These are phyloP conservation scores for Pachycephus smyrnensis DNA, from an alignment of 2,888 invertebrate genomes.

Conservation along the genomic window DNA sequence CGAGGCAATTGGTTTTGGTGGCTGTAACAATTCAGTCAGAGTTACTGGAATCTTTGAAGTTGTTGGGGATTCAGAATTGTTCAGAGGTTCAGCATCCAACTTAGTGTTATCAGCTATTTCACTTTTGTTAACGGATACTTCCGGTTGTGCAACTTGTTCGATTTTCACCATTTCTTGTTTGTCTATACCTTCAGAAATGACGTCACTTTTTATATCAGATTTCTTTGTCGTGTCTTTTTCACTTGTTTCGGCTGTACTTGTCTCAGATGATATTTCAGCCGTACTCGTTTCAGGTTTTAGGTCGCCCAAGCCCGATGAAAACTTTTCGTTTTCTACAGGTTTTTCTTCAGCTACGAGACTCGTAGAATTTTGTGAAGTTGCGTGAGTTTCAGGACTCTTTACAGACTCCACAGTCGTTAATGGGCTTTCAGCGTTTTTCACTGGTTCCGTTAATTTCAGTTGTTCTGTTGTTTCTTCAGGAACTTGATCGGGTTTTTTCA, in stretches of 20 bases:
- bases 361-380: not conserved
- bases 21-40: conserved; percentile 1
- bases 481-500: conserved; percentile 9
- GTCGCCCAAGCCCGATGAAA: not conserved
- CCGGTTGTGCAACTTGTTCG: not conserved
- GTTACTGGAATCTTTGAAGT: not conserved
- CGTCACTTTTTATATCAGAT: not conserved
- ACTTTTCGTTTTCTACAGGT: not conserved
- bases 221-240: not conserved
- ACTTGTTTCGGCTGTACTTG: not conserved
- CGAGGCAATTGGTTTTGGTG: not conserved
- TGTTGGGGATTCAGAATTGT: not conserved
- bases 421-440: not conserved
- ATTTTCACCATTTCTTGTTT: not conserved
- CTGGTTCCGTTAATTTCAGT: not conserved
- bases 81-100: not conserved
- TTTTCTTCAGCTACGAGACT: not conserved
- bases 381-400: not conserved
- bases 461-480: not conserved
- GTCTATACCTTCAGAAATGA: not conserved
- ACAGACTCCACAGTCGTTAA: not conserved
- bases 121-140: too few species aligned
- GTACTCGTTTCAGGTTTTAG: not conserved
- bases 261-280: not conserved
- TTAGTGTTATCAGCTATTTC: not conserved